phyloP scores from a whole-genome alignment of 1,140 invertebrate species.

The Pogonomyrmex californicus region DNA sequence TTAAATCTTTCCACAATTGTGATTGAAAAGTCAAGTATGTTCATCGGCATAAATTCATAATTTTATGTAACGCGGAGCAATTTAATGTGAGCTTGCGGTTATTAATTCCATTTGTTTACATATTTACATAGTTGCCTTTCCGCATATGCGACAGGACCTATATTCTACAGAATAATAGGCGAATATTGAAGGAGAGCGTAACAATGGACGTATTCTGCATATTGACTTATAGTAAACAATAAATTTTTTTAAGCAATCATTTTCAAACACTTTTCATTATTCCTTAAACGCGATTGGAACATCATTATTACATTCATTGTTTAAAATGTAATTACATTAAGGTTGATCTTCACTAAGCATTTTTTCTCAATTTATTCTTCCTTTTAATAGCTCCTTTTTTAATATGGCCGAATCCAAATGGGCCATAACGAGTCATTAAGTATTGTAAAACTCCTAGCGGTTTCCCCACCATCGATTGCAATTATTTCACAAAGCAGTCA shows the following conservation, averaged over 20 bases:
- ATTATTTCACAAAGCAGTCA: slow-evolving; percentile 32
- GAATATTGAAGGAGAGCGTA: slow-evolving; percentile 36
- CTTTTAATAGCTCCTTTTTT: slow-evolving; percentile 14
- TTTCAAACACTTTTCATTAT: not conserved
- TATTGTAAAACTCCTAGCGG: slow-evolving; percentile 7
- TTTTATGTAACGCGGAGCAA: slow-evolving; percentile 43
- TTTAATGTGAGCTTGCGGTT: slow-evolving; percentile 29
- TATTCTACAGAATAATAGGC: slow-evolving; percentile 18
- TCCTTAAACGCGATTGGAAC: not conserved
- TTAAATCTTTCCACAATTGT: not conserved
- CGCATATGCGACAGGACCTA: not conserved
- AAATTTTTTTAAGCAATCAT: slow-evolving; percentile 17
- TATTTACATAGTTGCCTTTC: slow-evolving; percentile 44
- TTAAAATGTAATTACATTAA: not conserved
- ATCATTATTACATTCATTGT: not conserved
- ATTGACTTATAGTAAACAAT: slow-evolving; percentile 20
- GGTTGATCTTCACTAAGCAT: not conserved
- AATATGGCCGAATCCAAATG: not conserved
- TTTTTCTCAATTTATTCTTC: not conserved
- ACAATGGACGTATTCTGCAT: slow-evolving; percentile 2
- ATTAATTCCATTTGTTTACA: slow-evolving; percentile 59
- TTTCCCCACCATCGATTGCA: slow-evolving; percentile 32
- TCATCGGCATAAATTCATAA: slow-evolving; percentile 31
- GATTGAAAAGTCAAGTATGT: not conserved
- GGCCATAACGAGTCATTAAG: not conserved